phyloP scores from a whole-genome alignment of 64 coral and sea anemone species.

The Dendronephthya gigantea region DNA sequence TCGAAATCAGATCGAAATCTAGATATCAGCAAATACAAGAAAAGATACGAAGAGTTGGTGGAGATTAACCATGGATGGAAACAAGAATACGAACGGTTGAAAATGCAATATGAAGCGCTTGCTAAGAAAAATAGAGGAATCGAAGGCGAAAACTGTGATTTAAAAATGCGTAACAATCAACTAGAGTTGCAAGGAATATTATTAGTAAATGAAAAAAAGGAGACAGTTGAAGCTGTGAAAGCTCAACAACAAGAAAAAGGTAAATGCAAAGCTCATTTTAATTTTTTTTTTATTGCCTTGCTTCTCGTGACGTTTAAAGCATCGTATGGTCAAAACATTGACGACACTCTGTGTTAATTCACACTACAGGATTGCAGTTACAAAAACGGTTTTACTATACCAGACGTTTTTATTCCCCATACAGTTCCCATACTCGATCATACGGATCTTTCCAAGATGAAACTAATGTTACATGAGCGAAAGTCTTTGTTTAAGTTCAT shows the following conservation, averaged over 20 bases:
- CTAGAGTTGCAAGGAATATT: slow-evolving; percentile 8
- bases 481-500: too few relatives aligned
- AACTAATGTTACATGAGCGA: too few relatives aligned
- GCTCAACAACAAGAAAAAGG: background rate
- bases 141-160: background rate
- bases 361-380: too few relatives aligned
- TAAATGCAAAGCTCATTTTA: too few relatives aligned
- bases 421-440: too few relatives aligned
- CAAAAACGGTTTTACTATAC: too few relatives aligned
- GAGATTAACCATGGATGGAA: slow-evolving; percentile 22
- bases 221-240: background rate
- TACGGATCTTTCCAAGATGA: too few relatives aligned
- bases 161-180: slow-evolving; percentile 4
- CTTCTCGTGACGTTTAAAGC: too few relatives aligned
- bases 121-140: background rate
- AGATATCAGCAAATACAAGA: background rate
- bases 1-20: background rate
- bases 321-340: too few relatives aligned
- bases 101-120: background rate
- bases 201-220: background rate
- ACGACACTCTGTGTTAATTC: too few relatives aligned
- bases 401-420: too few relatives aligned
- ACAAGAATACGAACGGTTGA: slow-evolving; percentile 15
- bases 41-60: slow-evolving; percentile 12
- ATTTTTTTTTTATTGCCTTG: too few relatives aligned